Evolutionary conservation across 2,113 vertebrate species (phyloP).

Genomic region (Osmerus eperlanus): DNA sequence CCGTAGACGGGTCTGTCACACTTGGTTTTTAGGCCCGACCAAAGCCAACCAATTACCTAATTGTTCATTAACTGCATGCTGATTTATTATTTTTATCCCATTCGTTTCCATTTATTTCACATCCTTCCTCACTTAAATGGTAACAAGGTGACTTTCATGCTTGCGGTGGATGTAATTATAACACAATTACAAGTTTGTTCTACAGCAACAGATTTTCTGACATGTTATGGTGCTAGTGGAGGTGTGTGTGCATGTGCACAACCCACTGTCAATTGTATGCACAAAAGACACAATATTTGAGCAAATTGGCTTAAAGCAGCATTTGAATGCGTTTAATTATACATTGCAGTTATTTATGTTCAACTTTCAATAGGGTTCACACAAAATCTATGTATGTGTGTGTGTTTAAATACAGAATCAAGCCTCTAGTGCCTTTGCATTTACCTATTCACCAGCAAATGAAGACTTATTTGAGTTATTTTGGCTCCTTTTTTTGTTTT

Average conservation of each 20-base stretch:
- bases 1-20: slow-evolving; percentile 35
- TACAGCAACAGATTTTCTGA: slow-evolving; percentile 36
- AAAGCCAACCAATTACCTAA: slow-evolving; percentile 46
- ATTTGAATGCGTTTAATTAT: too few species aligned
- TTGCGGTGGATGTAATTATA: slow-evolving; percentile 46
- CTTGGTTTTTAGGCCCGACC: slow-evolving; percentile 23
- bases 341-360: too few species aligned
- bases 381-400: too few species aligned
- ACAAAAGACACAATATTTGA: background rate
- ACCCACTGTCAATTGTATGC: background rate
- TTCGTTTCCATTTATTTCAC: slow-evolving; percentile 32
- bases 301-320: background rate
- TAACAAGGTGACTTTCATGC: slow-evolving; percentile 55
- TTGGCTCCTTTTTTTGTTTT: too few species aligned
- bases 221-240: slow-evolving; percentile 29
- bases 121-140: slow-evolving; percentile 18
- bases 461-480: too few species aligned
- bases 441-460: too few species aligned
- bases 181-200: slow-evolving; percentile 45
- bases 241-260: background rate
- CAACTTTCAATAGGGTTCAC: too few species aligned
- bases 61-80: slow-evolving; percentile 49
- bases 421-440: too few species aligned
- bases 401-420: too few species aligned
- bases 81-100: slow-evolving; percentile 14